A percentile compares a stretch with the other conserved stretches of the same genome.
These are phyloP conservation scores for Vidua chalybeata DNA, from an alignment of 2,113 vertebrate species.

Conservation along the genomic window DNA sequence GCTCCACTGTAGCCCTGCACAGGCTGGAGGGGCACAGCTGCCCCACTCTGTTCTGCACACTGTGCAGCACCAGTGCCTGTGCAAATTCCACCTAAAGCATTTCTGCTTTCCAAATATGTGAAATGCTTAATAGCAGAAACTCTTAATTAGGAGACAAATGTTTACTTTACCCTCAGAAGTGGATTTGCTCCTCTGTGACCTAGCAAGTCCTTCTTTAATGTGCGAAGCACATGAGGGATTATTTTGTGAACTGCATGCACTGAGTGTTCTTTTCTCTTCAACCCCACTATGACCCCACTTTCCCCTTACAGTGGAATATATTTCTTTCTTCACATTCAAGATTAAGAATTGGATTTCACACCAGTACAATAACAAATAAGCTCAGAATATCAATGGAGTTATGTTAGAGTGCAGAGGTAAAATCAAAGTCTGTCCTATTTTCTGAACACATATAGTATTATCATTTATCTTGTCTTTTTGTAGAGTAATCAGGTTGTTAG, in stretches of 20 bases:
- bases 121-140: neutral
- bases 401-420: neutral
- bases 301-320: neutral
- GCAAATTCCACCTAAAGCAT: neutral
- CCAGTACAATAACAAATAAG: neutral
- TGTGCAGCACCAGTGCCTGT: neutral
- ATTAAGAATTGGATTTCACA: neutral
- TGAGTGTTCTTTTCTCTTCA: neutral
- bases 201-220: neutral
- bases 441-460: neutral
- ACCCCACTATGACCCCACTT: neutral
- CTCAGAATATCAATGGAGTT: neutral
- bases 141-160: slow-evolving; percentile 2
- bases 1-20: neutral
- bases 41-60: neutral
- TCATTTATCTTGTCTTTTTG: neutral
- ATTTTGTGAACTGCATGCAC: neutral
- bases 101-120: neutral
- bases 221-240: neutral
- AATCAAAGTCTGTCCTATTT: neutral
- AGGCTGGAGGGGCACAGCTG: neutral
- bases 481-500: neutral
- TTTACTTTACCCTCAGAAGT: neutral
- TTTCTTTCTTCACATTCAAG: neutral
- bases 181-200: neutral